These are phyloP conservation scores for Linyphia triangularis DNA, from an alignment of 2,888 invertebrate genomes.

Conservation along the genomic window DNA sequence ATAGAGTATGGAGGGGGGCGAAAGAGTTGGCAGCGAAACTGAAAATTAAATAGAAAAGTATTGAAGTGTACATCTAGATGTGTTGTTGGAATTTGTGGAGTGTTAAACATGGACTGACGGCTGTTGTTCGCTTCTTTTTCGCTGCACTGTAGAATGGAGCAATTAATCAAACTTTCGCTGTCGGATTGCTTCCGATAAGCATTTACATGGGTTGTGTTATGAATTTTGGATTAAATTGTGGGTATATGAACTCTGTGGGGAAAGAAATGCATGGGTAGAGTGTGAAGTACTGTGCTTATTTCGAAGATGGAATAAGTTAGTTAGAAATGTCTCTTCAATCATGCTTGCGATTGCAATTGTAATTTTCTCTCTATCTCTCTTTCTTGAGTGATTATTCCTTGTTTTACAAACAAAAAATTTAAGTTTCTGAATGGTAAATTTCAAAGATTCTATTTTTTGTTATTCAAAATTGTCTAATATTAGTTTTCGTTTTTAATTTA, in stretches of 20 bases:
- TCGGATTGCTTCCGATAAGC: neutral
- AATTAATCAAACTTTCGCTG: slow-evolving; percentile 52
- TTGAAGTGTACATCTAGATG: slow-evolving; percentile 20
- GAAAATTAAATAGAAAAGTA: slow-evolving; percentile 60
- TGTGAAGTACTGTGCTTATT: neutral
- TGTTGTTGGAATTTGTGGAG: slow-evolving; percentile 44
- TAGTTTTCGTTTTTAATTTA: no score
- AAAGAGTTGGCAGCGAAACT: slow-evolving; percentile 38
- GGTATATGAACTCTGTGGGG: slow-evolving; percentile 18
- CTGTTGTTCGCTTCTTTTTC: slow-evolving; percentile 25
- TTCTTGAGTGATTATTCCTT: no score
- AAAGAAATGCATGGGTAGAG: neutral
- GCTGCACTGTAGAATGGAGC: slow-evolving; percentile 14
- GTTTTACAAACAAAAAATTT: no score
- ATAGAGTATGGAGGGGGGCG: neutral
- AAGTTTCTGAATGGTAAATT: no score
- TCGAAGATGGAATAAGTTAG: neutral
- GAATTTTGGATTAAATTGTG: slow-evolving; percentile 41
- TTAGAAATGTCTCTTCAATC: neutral
- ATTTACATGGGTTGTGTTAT: slow-evolving; percentile 21
- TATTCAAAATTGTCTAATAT: no score
- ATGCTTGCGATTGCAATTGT: neutral
- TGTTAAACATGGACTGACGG: slow-evolving; percentile 54
- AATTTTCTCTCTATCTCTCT: no score
- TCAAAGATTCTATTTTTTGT: no score